A percentile compares a stretch with the other conserved stretches of the same genome.
Conservation (phyloP, 2,113 vertebrate genomes). For the Thalassoma bifasciatum region DNA sequence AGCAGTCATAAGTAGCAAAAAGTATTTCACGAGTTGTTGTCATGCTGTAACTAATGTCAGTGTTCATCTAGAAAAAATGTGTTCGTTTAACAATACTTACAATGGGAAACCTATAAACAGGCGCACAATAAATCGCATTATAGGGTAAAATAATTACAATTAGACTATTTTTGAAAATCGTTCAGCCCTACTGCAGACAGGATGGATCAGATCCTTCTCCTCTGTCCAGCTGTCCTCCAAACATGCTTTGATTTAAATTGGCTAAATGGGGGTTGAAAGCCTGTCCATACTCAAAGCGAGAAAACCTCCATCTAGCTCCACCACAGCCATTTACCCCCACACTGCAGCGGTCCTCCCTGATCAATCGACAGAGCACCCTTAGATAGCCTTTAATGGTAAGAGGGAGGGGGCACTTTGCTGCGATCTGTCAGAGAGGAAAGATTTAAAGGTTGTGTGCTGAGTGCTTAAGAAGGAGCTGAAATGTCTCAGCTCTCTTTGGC, state of each 20-base stretch:
- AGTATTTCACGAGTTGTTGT: too few relatives aligned
- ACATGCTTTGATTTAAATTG: constrained; percentile 62
- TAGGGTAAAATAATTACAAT: too few relatives aligned
- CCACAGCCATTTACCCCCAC: constrained; percentile 72
- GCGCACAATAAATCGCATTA: too few relatives aligned
- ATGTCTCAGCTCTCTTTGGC: constrained; percentile 64
- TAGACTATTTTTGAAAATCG: too few relatives aligned
- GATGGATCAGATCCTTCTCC: constrained; percentile 37
- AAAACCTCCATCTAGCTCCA: constrained; percentile 59
- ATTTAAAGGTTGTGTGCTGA: constrained; percentile 57
- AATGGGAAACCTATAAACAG: too few relatives aligned
- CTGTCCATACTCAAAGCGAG: constrained; percentile 59
- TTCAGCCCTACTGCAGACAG: constrained; percentile 31
- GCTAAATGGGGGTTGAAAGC: constrained; percentile 50
- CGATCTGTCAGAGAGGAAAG: constrained; percentile 59
- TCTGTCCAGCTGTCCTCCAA: constrained; percentile 27
- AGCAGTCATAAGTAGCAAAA: too few relatives aligned
- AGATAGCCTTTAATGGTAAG: constrained; percentile 71
- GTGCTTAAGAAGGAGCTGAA: constrained; percentile 60
- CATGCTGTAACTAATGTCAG: too few relatives aligned
- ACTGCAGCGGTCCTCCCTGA: constrained; percentile 52
- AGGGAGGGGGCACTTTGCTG: constrained; percentile 53
- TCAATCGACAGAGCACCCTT: constrained; percentile 68
- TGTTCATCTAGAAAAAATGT: too few relatives aligned
- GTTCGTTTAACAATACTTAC: too few relatives aligned